phyloP scores from a whole-genome alignment of 1,140 invertebrate genomes.

The Venustaconcha ellipsiformis region DNA sequence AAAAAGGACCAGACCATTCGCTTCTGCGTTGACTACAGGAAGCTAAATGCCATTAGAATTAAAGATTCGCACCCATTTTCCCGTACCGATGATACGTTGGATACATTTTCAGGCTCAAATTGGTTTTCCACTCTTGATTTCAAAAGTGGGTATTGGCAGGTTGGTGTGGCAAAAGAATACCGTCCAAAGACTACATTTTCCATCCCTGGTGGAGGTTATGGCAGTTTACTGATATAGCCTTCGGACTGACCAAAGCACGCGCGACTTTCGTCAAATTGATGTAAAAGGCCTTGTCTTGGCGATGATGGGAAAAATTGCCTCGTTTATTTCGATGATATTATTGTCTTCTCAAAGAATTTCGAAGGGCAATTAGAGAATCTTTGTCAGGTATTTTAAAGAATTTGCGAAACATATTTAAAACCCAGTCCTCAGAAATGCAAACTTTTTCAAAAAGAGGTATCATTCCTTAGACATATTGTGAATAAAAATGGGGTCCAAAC shows the following conservation, averaged over 20 bases:
- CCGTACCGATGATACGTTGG: conserved; percentile 32
- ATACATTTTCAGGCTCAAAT: conserved; percentile 27
- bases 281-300: too few species aligned
- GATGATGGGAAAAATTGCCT: too few species aligned
- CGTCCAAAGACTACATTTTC: conserved; percentile 57
- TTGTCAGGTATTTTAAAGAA: too few species aligned
- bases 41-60: conserved; percentile 6
- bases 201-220: too few species aligned
- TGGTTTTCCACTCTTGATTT: conserved; percentile 29
- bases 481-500: neutral
- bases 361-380: too few species aligned
- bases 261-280: too few species aligned
- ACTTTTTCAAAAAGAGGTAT: conserved; percentile 1
- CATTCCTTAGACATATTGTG: conserved; percentile 9
- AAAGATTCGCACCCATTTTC: conserved; percentile 23
- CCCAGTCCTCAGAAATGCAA: neutral
- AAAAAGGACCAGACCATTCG: conserved; percentile 13
- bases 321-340: too few species aligned
- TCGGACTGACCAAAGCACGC: too few species aligned
- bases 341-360: too few species aligned
- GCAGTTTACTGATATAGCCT: too few species aligned
- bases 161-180: conserved; percentile 55
- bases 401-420: too few species aligned
- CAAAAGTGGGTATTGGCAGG: conserved; percentile 58
- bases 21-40: conserved; percentile 23